These are phyloP conservation scores for Oncorhynchus kisutch DNA, from an alignment of 2,113 vertebrate species.

Conservation along the genomic window DNA sequence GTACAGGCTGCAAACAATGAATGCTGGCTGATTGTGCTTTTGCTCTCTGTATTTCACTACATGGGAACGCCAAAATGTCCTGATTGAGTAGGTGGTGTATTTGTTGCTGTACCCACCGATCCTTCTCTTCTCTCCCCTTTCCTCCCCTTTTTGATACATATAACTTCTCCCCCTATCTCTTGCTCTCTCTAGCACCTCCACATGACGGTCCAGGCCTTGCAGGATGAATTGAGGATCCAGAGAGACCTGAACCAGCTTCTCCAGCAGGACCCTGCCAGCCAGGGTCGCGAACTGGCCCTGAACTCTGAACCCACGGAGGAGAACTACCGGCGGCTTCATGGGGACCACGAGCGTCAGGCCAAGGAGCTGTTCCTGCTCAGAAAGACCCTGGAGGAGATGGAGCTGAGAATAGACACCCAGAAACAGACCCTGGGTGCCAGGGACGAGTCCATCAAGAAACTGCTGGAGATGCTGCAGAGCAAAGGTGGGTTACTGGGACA, in stretches of 20 bases:
- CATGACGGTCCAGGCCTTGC: slow-evolving; percentile 96
- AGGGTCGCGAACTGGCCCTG: slow-evolving; percentile 69
- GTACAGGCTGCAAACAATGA: slow-evolving; percentile 59
- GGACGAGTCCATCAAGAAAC: slow-evolving; percentile 98
- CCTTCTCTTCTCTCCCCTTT: background rate
- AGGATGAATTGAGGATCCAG: slow-evolving; percentile 95
- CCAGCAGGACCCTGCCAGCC: slow-evolving; percentile 86
- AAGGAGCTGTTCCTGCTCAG: slow-evolving; percentile 95
- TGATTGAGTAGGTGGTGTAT: too few species aligned
- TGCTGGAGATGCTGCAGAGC: slow-evolving; percentile 98
- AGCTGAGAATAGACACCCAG: slow-evolving; percentile 94
- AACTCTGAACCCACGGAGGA: slow-evolving; percentile 90
- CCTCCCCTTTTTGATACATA: too few species aligned
- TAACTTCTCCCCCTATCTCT: background rate
- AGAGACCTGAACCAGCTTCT: slow-evolving; percentile 95
- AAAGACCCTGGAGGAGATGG: slow-evolving; percentile 98
- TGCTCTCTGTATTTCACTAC: too few species aligned
- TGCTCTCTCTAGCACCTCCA: slow-evolving; percentile 85
- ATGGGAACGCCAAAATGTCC: too few species aligned
- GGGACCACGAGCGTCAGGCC: slow-evolving; percentile 91
- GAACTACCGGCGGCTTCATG: slow-evolving; percentile 87
- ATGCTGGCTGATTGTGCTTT: slow-evolving; percentile 66
- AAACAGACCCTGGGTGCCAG: slow-evolving; percentile 93
- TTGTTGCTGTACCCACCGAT: too few species aligned
- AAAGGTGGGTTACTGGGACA: slow-evolving; percentile 69